phyloP scores from a whole-genome alignment of 2,113 vertebrate species.

The Syrmaticus mikado region DNA sequence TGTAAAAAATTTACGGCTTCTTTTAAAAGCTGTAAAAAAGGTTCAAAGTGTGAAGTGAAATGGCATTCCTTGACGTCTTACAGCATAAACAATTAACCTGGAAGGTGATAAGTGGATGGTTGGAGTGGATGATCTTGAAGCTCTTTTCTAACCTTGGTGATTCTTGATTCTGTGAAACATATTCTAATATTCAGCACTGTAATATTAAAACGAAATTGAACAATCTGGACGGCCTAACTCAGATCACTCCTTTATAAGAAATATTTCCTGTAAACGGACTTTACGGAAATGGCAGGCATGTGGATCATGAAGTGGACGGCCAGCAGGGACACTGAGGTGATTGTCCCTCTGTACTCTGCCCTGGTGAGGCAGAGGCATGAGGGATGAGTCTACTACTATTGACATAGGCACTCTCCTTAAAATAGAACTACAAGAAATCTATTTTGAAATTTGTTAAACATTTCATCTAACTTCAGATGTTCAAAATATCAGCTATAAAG shows the following conservation, averaged over 20 bases:
- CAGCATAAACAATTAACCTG: background rate
- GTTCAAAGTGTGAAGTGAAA: background rate
- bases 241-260: background rate
- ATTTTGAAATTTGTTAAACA: background rate
- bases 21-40: background rate
- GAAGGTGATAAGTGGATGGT: background rate
- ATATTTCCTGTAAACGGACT: background rate
- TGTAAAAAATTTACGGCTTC: background rate
- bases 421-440: background rate
- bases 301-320: too few relatives aligned
- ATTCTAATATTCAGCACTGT: background rate
- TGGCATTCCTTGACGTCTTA: background rate
- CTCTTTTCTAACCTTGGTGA: too few relatives aligned
- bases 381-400: background rate
- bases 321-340: too few relatives aligned
- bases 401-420: background rate
- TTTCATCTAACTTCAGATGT: background rate
- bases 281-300: background rate
- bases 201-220: background rate
- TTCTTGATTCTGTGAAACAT: background rate
- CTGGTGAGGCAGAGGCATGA: too few relatives aligned
- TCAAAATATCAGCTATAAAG: background rate
- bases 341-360: too few relatives aligned
- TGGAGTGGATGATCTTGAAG: too few relatives aligned
- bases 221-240: background rate